Conservation (phyloP, 2,888 invertebrate genomes). For the Phytoseiulus persimilis region DNA sequence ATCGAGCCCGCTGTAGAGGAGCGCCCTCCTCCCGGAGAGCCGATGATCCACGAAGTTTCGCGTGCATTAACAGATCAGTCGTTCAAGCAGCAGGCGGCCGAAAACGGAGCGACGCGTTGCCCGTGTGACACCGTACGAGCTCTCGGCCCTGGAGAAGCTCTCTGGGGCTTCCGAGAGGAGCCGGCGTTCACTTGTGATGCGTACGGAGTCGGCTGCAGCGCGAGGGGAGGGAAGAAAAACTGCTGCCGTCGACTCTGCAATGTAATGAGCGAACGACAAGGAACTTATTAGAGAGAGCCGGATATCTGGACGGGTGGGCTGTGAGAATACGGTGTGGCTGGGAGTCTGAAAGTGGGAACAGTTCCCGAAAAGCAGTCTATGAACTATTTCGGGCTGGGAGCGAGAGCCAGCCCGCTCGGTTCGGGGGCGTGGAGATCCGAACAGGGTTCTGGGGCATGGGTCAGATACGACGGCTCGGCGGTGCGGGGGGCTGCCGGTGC, state of each 20-base stretch:
- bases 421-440: not conserved
- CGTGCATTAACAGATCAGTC: no score
- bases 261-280: not conserved
- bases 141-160: no score
- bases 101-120: no score
- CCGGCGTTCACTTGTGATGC: no score
- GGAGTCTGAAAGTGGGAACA: not conserved
- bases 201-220: not conserved
- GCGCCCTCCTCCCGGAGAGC: no score
- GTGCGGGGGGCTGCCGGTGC: not conserved
- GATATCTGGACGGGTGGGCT: not conserved
- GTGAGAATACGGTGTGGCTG: not conserved
- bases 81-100: no score
- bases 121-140: no score
- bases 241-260: not conserved
- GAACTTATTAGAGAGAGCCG: not conserved
- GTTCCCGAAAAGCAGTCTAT: not conserved
- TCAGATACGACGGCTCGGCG: not conserved
- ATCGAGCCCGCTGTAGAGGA: no score
- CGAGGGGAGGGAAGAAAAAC: not conserved
- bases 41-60: no score
- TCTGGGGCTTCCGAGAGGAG: no score
- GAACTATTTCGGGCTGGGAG: not conserved
- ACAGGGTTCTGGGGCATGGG: not conserved
- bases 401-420: not conserved